phyloP scores from a whole-genome alignment of 2,113 vertebrate genomes.

The Riparia riparia region DNA sequence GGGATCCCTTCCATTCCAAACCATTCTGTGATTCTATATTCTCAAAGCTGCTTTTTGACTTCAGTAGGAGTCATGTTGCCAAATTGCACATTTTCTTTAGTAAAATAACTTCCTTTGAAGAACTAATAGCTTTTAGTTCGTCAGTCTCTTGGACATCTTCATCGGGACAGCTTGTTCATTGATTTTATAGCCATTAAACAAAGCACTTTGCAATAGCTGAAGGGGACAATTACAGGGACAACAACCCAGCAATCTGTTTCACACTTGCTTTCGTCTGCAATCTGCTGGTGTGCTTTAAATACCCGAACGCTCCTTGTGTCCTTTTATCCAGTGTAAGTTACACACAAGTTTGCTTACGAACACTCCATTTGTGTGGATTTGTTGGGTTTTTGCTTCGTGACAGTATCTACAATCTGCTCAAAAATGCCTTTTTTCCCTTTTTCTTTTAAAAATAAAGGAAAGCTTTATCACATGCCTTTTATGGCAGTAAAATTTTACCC shows the following conservation, averaged over 20 bases:
- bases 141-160: slow-evolving; percentile 55
- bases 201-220: slow-evolving; percentile 59
- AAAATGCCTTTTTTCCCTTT: neutral
- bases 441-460: neutral
- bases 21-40: neutral
- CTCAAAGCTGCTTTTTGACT: neutral
- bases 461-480: neutral
- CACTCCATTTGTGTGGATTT: neutral
- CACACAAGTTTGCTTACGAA: neutral
- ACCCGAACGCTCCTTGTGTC: neutral
- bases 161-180: slow-evolving; percentile 67
- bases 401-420: slow-evolving; percentile 29
- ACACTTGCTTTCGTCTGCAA: slow-evolving; percentile 58
- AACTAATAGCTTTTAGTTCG: slow-evolving; percentile 9
- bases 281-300: slow-evolving; percentile 62
- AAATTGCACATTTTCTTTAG: neutral
- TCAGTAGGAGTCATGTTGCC: neutral
- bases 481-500: neutral
- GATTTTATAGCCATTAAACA: slow-evolving; percentile 63
- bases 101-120: neutral
- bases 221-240: slow-evolving; percentile 67
- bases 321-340: neutral
- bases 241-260: slow-evolving; percentile 70
- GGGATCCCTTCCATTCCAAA: neutral
- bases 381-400: neutral